Evolutionary conservation across 92 coral and sea anemone species (phyloP).

Genomic region (Scolanthus callimorphus): DNA sequence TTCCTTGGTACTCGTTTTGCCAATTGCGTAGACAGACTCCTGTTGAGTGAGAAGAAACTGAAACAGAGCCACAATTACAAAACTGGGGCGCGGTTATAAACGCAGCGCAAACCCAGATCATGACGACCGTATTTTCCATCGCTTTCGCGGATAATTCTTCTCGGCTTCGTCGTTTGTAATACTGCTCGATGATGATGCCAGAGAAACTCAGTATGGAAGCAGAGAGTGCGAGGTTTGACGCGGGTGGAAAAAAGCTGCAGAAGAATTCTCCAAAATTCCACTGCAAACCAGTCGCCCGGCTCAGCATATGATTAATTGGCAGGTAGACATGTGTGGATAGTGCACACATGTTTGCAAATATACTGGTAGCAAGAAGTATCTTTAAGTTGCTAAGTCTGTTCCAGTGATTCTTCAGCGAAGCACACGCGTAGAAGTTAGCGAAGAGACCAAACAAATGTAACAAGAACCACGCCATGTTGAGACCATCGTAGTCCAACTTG

Average conservation of each 20-base stretch:
- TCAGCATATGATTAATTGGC: constrained; percentile 22
- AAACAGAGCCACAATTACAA: constrained; percentile 23
- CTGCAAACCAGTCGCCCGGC: constrained; percentile 2
- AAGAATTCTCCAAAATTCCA: constrained; percentile 20
- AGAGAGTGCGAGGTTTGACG: constrained; percentile 14
- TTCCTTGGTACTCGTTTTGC: constrained; percentile 11
- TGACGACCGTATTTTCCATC: constrained; percentile 18
- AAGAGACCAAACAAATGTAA: constrained; percentile 20
- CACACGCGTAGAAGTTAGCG: constrained; percentile 6
- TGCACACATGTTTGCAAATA: constrained; percentile 16
- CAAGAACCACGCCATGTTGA: constrained; percentile 6
- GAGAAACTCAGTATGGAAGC: constrained; percentile 6
- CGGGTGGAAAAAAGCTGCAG: constrained; percentile 18
- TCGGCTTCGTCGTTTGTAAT: neutral
- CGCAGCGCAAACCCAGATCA: constrained; percentile 11
- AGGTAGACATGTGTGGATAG: constrained; percentile 10
- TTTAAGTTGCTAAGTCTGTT: constrained; percentile 7
- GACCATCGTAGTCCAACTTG: neutral
- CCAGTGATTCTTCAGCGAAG: constrained; percentile 19
- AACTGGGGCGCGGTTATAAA: constrained; percentile 26
- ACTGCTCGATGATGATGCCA: constrained; percentile 8
- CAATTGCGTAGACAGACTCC: constrained; percentile 8
- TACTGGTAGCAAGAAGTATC: constrained; percentile 16
- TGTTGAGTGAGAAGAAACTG: neutral
- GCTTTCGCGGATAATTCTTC: constrained; percentile 1